phyloP scores from a whole-genome alignment of 2,888 invertebrate genomes.

The Hypena proboscidalis region DNA sequence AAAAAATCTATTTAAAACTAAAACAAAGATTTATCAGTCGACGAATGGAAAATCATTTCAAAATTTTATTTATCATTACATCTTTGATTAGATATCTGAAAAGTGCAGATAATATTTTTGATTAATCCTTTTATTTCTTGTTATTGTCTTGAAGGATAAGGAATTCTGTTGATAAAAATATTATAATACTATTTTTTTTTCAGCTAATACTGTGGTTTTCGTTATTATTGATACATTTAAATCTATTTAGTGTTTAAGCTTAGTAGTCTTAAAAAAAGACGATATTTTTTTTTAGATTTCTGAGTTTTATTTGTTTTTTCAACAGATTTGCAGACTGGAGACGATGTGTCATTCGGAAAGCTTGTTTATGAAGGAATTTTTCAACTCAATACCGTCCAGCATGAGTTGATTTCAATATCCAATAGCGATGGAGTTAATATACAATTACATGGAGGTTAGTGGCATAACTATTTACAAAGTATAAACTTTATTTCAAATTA shows the following conservation, averaged over 20 bases:
- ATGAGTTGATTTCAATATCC: conserved; percentile 59
- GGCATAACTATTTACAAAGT: not conserved
- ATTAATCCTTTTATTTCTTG: not conserved
- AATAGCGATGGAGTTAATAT: conserved; percentile 54
- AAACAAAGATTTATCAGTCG: too few species aligned
- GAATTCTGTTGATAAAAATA: not conserved
- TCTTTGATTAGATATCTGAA: conserved; percentile 5
- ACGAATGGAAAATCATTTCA: too few species aligned
- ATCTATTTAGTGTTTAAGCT: not conserved
- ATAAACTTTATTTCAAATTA: not conserved
- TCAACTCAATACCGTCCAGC: conserved; percentile 47
- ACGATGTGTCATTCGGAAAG: conserved; percentile 55
- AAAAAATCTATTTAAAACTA: too few species aligned
- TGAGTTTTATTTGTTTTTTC: conserved; percentile 4
- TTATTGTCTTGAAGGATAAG: not conserved
- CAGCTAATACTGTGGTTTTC: conserved; percentile 53
- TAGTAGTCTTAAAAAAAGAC: not conserved
- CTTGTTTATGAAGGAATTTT: conserved; percentile 62
- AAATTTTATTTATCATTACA: not conserved
- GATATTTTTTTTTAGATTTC: not conserved
- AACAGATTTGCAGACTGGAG: conserved; percentile 38
- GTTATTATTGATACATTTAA: conserved; percentile 25
- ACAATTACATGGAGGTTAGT: conserved; percentile 60
- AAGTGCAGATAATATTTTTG: not conserved
- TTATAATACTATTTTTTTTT: not conserved